Conservation (phyloP, 2,888 invertebrate species). For the Muschampia plurimacula region DNA sequence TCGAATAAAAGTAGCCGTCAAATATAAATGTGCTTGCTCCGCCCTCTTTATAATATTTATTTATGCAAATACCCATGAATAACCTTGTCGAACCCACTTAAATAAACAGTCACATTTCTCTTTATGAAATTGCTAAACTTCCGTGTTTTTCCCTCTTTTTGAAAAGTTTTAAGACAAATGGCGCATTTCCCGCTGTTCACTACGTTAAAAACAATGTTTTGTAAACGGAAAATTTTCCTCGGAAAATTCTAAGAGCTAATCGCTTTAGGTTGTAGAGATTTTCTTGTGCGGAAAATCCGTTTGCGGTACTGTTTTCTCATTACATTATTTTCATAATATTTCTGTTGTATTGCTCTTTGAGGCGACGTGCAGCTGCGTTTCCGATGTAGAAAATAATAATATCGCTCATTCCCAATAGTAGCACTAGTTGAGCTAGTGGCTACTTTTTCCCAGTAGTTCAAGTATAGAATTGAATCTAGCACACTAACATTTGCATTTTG, state of each 20-base stretch:
- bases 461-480: no score
- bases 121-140: not conserved
- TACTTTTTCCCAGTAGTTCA: no score
- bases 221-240: slow-evolving; percentile 15
- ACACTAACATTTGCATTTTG: no score
- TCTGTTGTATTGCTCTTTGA: not conserved
- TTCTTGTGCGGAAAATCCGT: slow-evolving; percentile 15
- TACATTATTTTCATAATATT: slow-evolving; percentile 14
- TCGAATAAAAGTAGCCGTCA: no score
- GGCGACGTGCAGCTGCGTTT: slow-evolving; percentile 4
- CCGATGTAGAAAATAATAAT: not conserved
- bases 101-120: not conserved
- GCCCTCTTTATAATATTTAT: no score
- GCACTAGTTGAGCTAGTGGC: no score
- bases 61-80: no score
- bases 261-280: slow-evolving; percentile 14
- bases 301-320: slow-evolving; percentile 14
- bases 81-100: not conserved
- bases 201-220: slow-evolving; percentile 15
- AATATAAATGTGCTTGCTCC: no score
- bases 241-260: slow-evolving; percentile 27
- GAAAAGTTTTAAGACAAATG: slow-evolving; percentile 5
- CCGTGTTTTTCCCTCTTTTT: not conserved
- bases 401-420: not conserved
- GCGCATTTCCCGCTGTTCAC: slow-evolving; percentile 12